Percentiles rank a stretch among this genome's conserved stretches.
These are phyloP conservation scores for Cremastinae sp. DNA, from an alignment of 2,888 invertebrate genomes.

Conservation along the genomic window DNA sequence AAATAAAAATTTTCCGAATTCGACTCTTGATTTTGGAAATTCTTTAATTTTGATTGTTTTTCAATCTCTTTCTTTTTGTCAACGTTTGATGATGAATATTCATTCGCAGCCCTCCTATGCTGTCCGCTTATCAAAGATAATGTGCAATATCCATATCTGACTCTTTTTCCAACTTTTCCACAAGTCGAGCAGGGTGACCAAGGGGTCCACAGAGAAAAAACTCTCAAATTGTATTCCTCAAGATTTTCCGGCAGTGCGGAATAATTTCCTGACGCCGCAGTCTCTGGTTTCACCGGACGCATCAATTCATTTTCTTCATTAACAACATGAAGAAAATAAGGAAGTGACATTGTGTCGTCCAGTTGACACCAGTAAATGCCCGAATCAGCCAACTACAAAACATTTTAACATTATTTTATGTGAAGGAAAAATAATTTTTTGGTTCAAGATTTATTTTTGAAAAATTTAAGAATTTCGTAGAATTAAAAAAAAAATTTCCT, in stretches of 20 bases:
- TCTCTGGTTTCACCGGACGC: conserved; percentile 73
- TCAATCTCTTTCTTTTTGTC: background rate
- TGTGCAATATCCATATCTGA: conserved; percentile 84
- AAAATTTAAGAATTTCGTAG: background rate
- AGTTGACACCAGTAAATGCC: conserved; percentile 83
- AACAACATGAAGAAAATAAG: conserved; percentile 82
- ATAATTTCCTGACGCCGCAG: conserved; percentile 72
- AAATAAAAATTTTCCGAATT: too few species aligned
- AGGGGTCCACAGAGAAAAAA: conserved; percentile 83
- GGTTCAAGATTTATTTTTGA: too few species aligned
- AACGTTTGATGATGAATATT: background rate
- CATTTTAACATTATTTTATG: background rate
- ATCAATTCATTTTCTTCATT: conserved; percentile 78
- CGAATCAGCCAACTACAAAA: conserved; percentile 77
- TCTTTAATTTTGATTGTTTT: too few species aligned
- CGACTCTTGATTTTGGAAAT: too few species aligned
- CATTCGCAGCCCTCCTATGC: conserved; percentile 39
- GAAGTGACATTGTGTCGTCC: conserved; percentile 79
- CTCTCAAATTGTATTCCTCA: conserved; percentile 74
- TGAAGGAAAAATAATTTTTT: too few species aligned
- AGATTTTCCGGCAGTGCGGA: conserved; percentile 71
- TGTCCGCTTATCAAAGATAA: conserved; percentile 64
- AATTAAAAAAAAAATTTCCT: too few species aligned
- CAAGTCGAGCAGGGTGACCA: conserved; percentile 87
- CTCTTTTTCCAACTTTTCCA: conserved; percentile 82